A percentile compares a stretch with the other conserved stretches of the same genome.
phyloP scores from a whole-genome alignment of 2,888 invertebrate genomes.

The Cephus spinipes region DNA sequence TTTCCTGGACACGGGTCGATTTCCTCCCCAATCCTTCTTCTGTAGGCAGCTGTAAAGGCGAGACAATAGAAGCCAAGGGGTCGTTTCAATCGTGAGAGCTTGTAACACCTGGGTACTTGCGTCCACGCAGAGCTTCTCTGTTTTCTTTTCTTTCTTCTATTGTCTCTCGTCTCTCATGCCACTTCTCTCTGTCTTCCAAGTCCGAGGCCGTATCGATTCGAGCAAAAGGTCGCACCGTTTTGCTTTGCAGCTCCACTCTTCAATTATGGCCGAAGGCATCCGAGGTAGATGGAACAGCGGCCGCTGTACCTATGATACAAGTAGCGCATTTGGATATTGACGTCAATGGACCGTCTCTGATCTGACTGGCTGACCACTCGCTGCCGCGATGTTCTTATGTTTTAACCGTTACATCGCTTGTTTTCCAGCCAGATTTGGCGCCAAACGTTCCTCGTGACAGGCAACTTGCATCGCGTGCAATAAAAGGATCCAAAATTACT shows the following conservation, averaged over 20 bases:
- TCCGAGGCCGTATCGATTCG: not conserved
- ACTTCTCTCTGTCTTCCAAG: not conserved
- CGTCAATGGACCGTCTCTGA: no score
- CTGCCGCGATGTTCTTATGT: no score
- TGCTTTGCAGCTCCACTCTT: not conserved
- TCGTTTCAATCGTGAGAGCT: not conserved
- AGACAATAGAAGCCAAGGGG: not conserved
- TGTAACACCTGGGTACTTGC: not conserved
- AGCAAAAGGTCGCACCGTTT: not conserved
- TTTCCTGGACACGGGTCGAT: not conserved
- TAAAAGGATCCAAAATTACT: no score
- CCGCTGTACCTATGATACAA: no score
- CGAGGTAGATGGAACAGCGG: not conserved
- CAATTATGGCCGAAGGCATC: not conserved
- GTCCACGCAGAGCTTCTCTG: not conserved
- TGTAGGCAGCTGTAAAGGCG: not conserved
- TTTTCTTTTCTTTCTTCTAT: no score
- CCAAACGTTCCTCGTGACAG: no score
- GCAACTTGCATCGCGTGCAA: no score
- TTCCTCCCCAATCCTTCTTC: not conserved
- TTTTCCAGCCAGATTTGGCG: no score
- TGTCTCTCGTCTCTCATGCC: no score
- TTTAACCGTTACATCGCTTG: no score
- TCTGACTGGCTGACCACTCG: no score
- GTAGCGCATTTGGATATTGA: no score